Conservation (phyloP, 1,140 invertebrate species). For the Pseudomyrmex concolor region DNA sequence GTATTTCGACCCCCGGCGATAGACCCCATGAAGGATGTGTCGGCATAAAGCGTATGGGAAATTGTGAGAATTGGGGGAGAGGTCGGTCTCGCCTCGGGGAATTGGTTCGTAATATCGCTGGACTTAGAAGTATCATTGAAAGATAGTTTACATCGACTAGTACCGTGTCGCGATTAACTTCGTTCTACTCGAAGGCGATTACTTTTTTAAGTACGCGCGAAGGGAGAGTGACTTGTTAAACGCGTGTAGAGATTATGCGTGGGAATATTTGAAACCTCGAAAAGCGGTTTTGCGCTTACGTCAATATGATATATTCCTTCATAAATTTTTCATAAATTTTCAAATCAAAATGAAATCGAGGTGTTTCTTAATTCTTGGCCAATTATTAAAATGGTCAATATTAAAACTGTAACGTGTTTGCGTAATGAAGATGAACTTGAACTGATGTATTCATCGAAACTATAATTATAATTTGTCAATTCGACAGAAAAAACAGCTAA, state of each 20-base stretch:
- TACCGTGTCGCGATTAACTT: conserved; percentile 80
- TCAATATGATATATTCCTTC: not conserved
- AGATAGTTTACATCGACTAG: conserved; percentile 80
- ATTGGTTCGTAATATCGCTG: conserved; percentile 77
- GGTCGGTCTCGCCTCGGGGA: conserved; percentile 75
- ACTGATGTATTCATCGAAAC: not conserved
- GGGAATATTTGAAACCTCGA: conserved; percentile 68
- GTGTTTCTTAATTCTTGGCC: not conserved
- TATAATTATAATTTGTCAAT: not conserved
- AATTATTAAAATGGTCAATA: not conserved
- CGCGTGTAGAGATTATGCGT: conserved; percentile 61
- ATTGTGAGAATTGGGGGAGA: conserved; percentile 71
- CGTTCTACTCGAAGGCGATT: conserved; percentile 75
- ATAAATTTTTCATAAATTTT: not conserved
- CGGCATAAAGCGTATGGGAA: conserved; percentile 64
- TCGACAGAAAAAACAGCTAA: not conserved
- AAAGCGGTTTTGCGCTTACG: too few species aligned
- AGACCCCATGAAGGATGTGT: conserved; percentile 7
- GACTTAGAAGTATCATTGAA: conserved; percentile 79
- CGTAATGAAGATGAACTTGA: not conserved
- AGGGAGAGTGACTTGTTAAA: conserved; percentile 44
- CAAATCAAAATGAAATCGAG: not conserved
- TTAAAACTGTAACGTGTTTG: not conserved
- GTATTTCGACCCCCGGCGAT: not conserved
- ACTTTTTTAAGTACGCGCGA: conserved; percentile 75